Conservation (phyloP, 2,797 vertebrate genomes). For the Sebastes kiyomatsui region DNA sequence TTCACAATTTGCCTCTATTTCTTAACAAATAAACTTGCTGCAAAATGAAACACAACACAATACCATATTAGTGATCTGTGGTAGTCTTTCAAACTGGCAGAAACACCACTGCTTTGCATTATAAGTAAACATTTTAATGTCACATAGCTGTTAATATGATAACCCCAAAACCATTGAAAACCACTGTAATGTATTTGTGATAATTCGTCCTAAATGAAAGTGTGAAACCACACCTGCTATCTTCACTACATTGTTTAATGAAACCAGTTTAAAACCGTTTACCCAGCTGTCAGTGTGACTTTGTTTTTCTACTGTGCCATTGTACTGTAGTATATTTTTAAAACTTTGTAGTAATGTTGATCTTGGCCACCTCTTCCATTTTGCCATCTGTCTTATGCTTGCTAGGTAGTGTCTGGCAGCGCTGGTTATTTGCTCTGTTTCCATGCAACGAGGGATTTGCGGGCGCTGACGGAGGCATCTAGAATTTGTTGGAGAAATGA, state of each 20-base stretch:
- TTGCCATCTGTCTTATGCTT: conserved; percentile 38
- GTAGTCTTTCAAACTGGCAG: neutral
- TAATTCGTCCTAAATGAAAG: neutral
- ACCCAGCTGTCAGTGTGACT: conserved; percentile 4
- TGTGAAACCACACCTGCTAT: neutral
- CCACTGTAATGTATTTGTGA: neutral
- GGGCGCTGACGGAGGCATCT: neutral
- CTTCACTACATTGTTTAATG: neutral
- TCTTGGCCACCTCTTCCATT: conserved; percentile 28
- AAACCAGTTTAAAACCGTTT: neutral
- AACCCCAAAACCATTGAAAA: neutral
- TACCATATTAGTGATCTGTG: neutral
- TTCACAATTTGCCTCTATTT: neutral
- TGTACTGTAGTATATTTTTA: conserved; percentile 3
- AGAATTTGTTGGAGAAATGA: conserved; percentile 28
- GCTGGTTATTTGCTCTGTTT: conserved; percentile 23
- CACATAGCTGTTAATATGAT: neutral
- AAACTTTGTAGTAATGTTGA: conserved; percentile 29
- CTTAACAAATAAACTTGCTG: neutral
- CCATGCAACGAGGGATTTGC: conserved; percentile 25
- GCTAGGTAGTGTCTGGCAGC: conserved; percentile 11
- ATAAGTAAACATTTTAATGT: neutral
- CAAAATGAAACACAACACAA: neutral
- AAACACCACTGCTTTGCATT: neutral
- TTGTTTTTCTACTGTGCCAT: neutral